Evolutionary conservation across 2,113 vertebrate genomes (phyloP).

Genomic region (Butorides virescens): DNA sequence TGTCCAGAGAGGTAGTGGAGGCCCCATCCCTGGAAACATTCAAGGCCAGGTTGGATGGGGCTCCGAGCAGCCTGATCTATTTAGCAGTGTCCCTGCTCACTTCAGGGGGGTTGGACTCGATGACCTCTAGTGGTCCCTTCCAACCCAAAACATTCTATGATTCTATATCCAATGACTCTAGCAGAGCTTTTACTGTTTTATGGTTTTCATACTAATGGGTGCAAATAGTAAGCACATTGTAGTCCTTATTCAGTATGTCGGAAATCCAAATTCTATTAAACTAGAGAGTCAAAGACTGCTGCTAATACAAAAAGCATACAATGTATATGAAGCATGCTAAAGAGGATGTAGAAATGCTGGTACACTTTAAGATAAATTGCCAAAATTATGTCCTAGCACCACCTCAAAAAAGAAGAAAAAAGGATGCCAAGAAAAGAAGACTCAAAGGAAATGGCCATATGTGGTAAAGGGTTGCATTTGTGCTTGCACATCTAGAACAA

Average conservation of each 20-base stretch:
- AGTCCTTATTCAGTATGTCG: not conserved
- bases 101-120: too few species aligned
- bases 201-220: fast-evolving
- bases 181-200: not conserved
- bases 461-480: not conserved
- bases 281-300: not conserved
- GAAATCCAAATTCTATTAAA: not conserved
- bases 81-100: too few species aligned
- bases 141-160: too few species aligned
- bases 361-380: not conserved
- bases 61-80: too few species aligned
- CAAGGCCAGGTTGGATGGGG: too few species aligned
- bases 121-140: too few species aligned
- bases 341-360: not conserved
- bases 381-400: not conserved
- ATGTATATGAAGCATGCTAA: not conserved
- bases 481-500: not conserved
- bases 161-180: not conserved
- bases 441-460: not conserved
- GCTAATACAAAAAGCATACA: not conserved
- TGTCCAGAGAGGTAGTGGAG: too few species aligned
- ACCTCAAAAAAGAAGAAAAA: not conserved
- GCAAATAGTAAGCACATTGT: not conserved
- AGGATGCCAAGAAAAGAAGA: not conserved
- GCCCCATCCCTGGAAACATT: too few species aligned